Evolutionary conservation across 2,113 vertebrate species (phyloP).

Genomic region (Polyodon spathula): DNA sequence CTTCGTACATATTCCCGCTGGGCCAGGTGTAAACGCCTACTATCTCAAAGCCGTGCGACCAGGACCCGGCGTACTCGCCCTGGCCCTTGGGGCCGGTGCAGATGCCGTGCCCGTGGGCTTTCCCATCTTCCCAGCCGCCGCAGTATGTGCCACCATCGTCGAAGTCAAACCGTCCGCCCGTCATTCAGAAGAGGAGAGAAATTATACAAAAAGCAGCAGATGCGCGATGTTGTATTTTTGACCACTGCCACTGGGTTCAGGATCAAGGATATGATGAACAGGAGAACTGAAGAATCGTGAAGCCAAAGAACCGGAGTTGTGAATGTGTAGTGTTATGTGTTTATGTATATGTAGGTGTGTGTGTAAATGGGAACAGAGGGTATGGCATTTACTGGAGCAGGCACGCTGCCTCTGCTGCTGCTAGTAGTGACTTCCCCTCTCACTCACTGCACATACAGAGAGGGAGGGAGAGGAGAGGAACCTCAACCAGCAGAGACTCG

Average conservation of each 20-base stretch:
- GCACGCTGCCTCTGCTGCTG: slow-evolving; percentile 43
- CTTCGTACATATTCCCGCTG: slow-evolving; percentile 91
- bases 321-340: too few relatives aligned
- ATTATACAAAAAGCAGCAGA: slow-evolving; percentile 37
- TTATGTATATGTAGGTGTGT: slow-evolving; percentile 25
- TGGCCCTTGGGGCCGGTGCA: slow-evolving; percentile 96
- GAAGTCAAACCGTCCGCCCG: slow-evolving; percentile 98
- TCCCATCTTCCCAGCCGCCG: slow-evolving; percentile 96
- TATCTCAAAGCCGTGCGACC: slow-evolving; percentile 93
- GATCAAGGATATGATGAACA: slow-evolving; percentile 30
- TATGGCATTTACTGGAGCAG: slow-evolving; percentile 46
- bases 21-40: slow-evolving; percentile 95
- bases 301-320: slow-evolving; percentile 15
- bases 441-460: slow-evolving; percentile 46
- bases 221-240: slow-evolving; percentile 33
- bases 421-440: slow-evolving; percentile 50
- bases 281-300: slow-evolving; percentile 30
- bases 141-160: slow-evolving; percentile 97
- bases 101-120: slow-evolving; percentile 95
- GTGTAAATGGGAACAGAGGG: slow-evolving; percentile 46
- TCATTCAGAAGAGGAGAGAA: slow-evolving; percentile 75
- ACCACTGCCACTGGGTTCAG: slow-evolving; percentile 32
- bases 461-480: slow-evolving; percentile 46
- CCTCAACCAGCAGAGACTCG: slow-evolving; percentile 39
- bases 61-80: slow-evolving; percentile 93